Evolutionary conservation across 2,113 vertebrate species (phyloP).

Genomic region (Gymnorhina tibicen): DNA sequence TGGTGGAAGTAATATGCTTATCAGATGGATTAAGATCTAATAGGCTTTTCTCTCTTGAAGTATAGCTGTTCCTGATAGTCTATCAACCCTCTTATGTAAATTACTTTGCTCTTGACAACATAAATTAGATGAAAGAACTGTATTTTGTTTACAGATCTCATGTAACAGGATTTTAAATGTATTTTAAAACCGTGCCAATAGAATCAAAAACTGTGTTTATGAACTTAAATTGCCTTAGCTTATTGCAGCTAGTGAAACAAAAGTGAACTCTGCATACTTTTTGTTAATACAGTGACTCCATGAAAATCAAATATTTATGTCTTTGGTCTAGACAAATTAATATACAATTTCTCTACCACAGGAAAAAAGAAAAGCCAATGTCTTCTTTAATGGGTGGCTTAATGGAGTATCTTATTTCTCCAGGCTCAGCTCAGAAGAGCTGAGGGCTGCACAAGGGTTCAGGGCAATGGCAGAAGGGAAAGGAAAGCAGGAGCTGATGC

Average conservation of each 20-base stretch:
- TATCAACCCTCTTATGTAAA: conserved; percentile 41
- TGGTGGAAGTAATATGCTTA: conserved; percentile 42
- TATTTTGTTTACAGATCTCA: conserved; percentile 35
- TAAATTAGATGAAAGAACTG: conserved; percentile 43
- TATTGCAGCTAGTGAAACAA: not conserved
- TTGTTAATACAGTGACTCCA: not conserved
- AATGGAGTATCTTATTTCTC: not conserved
- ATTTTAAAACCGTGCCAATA: conserved; percentile 5
- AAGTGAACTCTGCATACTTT: not conserved
- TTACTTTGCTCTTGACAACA: conserved; percentile 32
- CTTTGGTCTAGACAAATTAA: not conserved
- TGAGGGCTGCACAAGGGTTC: not conserved
- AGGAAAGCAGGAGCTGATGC: not conserved
- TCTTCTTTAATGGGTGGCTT: not conserved
- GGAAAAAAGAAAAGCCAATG: not conserved
- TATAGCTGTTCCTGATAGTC: conserved; percentile 10
- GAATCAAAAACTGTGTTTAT: not conserved
- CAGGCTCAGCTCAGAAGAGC: not conserved
- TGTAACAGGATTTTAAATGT: conserved; percentile 32
- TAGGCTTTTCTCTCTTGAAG: conserved; percentile 31
- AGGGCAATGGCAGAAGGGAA: not conserved
- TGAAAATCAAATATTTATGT: conserved; percentile 45
- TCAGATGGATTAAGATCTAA: conserved; percentile 59
- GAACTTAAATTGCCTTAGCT: not conserved
- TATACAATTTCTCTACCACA: not conserved